These are phyloP conservation scores for Zaprionus davidi DNA, from an alignment of 1,140 invertebrate species.

Conservation along the genomic window DNA sequence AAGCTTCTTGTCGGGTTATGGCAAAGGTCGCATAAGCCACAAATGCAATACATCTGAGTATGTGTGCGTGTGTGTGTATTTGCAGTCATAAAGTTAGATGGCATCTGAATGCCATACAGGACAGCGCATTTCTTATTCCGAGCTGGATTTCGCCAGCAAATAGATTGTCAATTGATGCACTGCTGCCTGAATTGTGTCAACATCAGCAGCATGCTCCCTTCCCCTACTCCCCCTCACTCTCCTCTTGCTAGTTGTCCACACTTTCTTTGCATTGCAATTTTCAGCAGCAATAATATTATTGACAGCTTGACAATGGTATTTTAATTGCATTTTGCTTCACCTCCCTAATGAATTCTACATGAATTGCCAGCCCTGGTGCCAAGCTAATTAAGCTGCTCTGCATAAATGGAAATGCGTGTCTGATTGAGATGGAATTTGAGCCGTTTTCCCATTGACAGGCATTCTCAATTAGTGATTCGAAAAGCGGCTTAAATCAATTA, in stretches of 20 bases:
- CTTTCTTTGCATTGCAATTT: conserved; percentile 11
- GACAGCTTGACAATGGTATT: conserved; percentile 23
- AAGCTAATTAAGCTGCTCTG: not conserved
- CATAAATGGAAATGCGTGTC: not conserved
- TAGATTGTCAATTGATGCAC: conserved; percentile 42
- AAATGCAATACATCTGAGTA: conserved; percentile 8
- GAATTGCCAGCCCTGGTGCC: not conserved
- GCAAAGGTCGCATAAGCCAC: conserved; percentile 10
- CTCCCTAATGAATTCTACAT: not conserved
- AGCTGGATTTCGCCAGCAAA: conserved; percentile 25
- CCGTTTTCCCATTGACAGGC: not conserved
- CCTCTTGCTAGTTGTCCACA: too few species aligned
- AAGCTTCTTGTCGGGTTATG: conserved; percentile 4
- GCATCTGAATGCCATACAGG: not conserved
- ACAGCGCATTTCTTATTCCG: conserved; percentile 26
- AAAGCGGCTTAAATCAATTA: conserved; percentile 37
- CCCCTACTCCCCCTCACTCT: not conserved
- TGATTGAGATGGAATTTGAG: not conserved
- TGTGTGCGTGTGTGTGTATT: not conserved
- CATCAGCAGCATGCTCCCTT: conserved; percentile 12
- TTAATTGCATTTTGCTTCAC: conserved; percentile 1
- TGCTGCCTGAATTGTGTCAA: conserved; percentile 35
- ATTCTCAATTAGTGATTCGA: not conserved
- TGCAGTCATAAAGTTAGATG: not conserved
- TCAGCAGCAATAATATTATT: conserved; percentile 3